A percentile compares a stretch with the other conserved stretches of the same genome.
Conservation (phyloP, 1,140 invertebrate species). For the Eulimnadia texana region DNA sequence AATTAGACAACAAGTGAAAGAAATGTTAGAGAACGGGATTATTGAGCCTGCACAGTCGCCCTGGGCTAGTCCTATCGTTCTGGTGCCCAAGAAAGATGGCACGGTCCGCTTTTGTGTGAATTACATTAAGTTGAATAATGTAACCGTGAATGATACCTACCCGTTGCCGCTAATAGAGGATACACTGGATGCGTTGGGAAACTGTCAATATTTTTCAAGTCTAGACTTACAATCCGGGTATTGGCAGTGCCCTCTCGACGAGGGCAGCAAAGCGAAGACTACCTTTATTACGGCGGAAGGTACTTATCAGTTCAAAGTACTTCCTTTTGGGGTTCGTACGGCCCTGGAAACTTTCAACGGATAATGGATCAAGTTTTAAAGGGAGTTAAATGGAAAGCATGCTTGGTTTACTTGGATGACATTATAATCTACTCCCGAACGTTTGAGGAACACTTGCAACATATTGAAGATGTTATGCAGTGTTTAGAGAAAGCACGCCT, state of each 20-base stretch:
- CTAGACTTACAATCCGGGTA: slow-evolving; percentile 26
- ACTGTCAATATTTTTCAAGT: slow-evolving; percentile 21
- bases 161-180: slow-evolving; percentile 30
- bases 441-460: slow-evolving; percentile 5
- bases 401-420: slow-evolving; percentile 24
- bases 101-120: slow-evolving; percentile 23
- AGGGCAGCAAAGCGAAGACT: slow-evolving; percentile 26
- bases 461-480: slow-evolving; percentile 20
- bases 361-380: slow-evolving; percentile 18
- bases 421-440: slow-evolving; percentile 8
- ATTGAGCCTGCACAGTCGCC: slow-evolving; percentile 20
- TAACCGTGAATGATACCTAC: slow-evolving; percentile 18
- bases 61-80: slow-evolving; percentile 23
- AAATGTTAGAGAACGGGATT: slow-evolving; percentile 19
- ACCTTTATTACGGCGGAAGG: slow-evolving; percentile 27
- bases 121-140: too few relatives aligned
- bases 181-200: slow-evolving; percentile 23
- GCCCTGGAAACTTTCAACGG: slow-evolving; percentile 19
- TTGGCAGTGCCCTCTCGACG: slow-evolving; percentile 30
- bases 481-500: too few relatives aligned
- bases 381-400: slow-evolving; percentile 13
- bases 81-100: slow-evolving; percentile 24
- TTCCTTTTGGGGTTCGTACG: slow-evolving; percentile 25
- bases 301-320: slow-evolving; percentile 17
- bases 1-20: too few relatives aligned